Base-by-base conservation (phyloP, 2,888 invertebrate species). In the Orthosia cruda region DNA sequence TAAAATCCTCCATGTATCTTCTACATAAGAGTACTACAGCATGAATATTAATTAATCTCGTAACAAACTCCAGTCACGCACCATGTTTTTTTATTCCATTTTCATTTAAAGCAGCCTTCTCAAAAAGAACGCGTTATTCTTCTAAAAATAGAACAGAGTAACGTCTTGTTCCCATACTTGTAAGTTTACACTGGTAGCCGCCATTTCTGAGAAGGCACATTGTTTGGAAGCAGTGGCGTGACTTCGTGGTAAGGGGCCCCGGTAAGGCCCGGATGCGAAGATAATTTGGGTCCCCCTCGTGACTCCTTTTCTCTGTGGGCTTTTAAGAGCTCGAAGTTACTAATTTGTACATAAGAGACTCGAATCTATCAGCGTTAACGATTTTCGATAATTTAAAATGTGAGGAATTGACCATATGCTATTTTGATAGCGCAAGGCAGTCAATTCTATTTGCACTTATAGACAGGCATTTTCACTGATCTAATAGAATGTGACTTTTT, bases 171-270 rank as follows among this genome's bases (percentile, higher is more conserved):
- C 57, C 40, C 73, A 72, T 70, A 84, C 65, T 69, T 69, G 65
- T 70, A 74, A 9, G 40, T 78, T 83, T 75, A 71, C 77, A 77
- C 73, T 62, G 71, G 62, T 69, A 61, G 69, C 26, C 79, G 75
- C 72, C 58, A 69, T 76, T 88, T 84, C 83, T 82, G 67, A 76
- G 89, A 89, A 89, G 16, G 68, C 57, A 76, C 78, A 87, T 88
- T 87, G 87, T 89, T 61, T 61, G 45, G 20, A 20, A 3, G 4
- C 45, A 61, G 61, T 45, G 9, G 45, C 45, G 61, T 61, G 20
- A 1, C 3, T 9, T 9, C 20, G 45, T 16, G 20, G 20, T 9
- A 40, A 40, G 40, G 40, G 40, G 40, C 9, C 40, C 9, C 40
- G 9, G 40, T 40, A 40, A 40, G 40, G 58, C 15, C 23, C 55